Conservation (phyloP, 2,797 vertebrate species). For the Caiman crocodilus region DNA sequence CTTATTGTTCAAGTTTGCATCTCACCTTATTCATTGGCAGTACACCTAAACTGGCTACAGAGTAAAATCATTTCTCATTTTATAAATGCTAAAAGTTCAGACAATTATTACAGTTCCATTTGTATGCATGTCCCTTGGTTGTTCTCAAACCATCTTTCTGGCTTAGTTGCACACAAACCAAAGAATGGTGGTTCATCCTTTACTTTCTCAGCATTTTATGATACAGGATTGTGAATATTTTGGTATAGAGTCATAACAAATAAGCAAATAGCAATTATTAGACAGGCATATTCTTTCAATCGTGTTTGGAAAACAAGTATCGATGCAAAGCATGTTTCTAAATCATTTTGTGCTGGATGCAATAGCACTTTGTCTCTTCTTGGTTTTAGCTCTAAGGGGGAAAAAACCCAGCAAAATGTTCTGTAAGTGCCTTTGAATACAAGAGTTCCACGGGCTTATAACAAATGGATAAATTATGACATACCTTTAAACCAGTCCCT, state of each 20-base stretch:
- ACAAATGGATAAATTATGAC: neutral
- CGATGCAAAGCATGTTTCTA: neutral
- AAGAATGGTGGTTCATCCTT: slow-evolving; percentile 30
- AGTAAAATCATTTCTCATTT: neutral
- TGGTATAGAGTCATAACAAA: neutral
- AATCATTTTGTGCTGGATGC: neutral
- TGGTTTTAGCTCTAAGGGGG: neutral
- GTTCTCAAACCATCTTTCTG: neutral
- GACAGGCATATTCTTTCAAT: neutral
- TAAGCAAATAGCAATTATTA: neutral
- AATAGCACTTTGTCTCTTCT: neutral
- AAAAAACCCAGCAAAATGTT: too few species aligned
- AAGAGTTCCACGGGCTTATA: neutral
- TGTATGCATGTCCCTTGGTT: neutral
- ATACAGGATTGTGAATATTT: slow-evolving; percentile 2
- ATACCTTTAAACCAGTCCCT: neutral
- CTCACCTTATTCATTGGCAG: neutral
- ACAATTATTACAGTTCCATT: neutral
- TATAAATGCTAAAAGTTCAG: neutral
- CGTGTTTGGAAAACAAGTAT: neutral
- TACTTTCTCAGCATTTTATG: neutral
- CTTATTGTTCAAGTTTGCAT: neutral
- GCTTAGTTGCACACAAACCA: neutral
- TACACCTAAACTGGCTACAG: neutral
- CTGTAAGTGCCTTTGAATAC: neutral